Evolutionary conservation across 2,113 vertebrate species (phyloP).

Genomic region (Ophthalmolycus amberensis): DNA sequence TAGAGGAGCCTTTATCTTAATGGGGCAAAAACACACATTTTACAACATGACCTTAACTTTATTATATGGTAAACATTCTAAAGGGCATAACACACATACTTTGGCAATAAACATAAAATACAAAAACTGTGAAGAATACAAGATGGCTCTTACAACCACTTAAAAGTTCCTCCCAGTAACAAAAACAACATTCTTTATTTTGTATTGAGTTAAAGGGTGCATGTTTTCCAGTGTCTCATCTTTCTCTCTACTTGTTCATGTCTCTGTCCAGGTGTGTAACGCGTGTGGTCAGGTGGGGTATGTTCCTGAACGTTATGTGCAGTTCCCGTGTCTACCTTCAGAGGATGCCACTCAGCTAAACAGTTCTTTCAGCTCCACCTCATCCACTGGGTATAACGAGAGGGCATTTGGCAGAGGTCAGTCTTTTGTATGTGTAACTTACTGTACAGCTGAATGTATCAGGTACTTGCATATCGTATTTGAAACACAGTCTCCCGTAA

Average conservation of each 20-base stretch:
- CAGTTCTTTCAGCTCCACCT: conserved; percentile 52
- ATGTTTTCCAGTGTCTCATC: neutral
- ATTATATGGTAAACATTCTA: no score
- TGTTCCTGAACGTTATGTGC: conserved; percentile 67
- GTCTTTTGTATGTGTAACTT: neutral
- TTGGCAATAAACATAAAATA: no score
- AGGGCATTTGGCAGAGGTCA: conserved; percentile 40
- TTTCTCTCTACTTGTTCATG: neutral
- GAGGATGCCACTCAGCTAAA: conserved; percentile 49
- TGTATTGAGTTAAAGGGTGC: neutral
- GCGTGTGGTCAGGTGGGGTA: conserved; percentile 69
- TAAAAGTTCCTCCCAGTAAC: no score
- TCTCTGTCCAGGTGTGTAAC: conserved; percentile 67
- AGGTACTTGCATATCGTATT: neutral
- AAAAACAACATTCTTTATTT: no score
- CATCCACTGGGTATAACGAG: conserved; percentile 33
- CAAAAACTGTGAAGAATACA: no score
- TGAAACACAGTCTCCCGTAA: neutral
- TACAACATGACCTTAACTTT: no score
- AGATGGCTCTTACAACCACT: no score
- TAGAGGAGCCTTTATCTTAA: no score
- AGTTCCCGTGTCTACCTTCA: conserved; percentile 61
- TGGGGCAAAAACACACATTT: no score
- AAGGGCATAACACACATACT: no score
- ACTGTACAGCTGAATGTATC: neutral